Evolutionary conservation across 2,113 vertebrate genomes (phyloP).

Genomic region (Tragelaphus strepsiceros): DNA sequence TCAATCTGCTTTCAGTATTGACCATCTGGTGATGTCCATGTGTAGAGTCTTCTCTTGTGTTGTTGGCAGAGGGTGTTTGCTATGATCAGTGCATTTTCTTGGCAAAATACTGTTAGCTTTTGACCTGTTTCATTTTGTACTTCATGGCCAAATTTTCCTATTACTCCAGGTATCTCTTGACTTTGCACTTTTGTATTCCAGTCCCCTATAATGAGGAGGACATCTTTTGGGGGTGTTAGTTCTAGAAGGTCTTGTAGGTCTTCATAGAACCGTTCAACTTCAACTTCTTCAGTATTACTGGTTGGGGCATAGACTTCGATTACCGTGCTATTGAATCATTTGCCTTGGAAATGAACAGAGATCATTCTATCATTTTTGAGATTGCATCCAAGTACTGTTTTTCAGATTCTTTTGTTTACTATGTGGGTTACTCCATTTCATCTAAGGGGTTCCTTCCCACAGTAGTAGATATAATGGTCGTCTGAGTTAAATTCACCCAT

Average conservation of each 20-base stretch:
- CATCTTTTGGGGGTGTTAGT: background rate
- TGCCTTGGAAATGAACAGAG: background rate
- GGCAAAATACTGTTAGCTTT: background rate
- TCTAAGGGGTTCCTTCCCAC: background rate
- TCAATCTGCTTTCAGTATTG: background rate
- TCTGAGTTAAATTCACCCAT: background rate
- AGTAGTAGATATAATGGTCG: background rate
- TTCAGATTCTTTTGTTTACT: background rate
- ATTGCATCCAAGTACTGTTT: background rate
- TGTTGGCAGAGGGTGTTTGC: background rate
- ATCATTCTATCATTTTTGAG: background rate
- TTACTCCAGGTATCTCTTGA: background rate
- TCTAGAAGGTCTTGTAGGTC: background rate
- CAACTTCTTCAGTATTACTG: background rate
- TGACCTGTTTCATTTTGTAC: background rate
- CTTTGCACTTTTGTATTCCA: background rate
- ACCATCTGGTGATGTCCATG: background rate
- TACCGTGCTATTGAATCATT: background rate
- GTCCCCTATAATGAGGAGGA: background rate
- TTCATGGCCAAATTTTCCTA: background rate
- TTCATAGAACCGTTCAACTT: background rate
- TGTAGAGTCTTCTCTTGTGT: background rate
- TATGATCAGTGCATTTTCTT: background rate
- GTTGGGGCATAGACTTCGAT: fast-evolving
- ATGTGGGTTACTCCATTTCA: background rate